Evolutionary conservation across 2,797 vertebrate species (phyloP), one percentile per base, ranked within the genome.

Genomic region (Acrossocheilus wenchowensis): DNA sequence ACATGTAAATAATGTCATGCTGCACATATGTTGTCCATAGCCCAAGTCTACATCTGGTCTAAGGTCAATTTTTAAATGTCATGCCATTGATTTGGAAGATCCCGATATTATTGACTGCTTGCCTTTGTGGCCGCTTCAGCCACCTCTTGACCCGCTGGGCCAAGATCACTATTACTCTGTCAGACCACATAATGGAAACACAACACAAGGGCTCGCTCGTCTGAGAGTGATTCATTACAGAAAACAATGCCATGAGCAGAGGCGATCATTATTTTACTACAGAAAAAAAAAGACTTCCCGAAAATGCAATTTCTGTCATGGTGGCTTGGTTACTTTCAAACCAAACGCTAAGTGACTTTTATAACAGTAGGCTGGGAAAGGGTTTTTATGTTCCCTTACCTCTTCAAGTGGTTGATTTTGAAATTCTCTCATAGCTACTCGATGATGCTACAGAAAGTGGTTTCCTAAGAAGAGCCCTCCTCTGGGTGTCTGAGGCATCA

Each of bases 61-160:
- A 89, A 90, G 87, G 87, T 91, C 87, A 88, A 87, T 83, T 88
- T 87, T 91, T 85, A 88, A 91, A 89, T 87, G 89, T 83, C 84
- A 90, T 87, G 80, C 81, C 68, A 90, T 90, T 87, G 87, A 90
- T 91, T 74, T 7, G 82, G 57, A 83, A 83, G 66, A 91, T 89
- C 82, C 86, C 87, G 43, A 85, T 81, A 83, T 54, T 90, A 91
- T 90, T 90, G 89, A 91, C 57, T 60, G 75, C 62, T 82, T 78
- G 88, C 82, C 78, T 89, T 90, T 88, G 79, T 90, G 82, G 80
- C 71, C 36, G 54, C 82, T 87, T 83, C 77, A 81, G 86, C 84
- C 86, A 89, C 86, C 90, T 89, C 72, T 89, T 91, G 90, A 91
- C 90, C 89, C 85, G 80, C 72, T 82, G 82, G 82, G 54, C 86